Conservation (phyloP, 2,888 invertebrate genomes). For the Lobophora halterata region DNA sequence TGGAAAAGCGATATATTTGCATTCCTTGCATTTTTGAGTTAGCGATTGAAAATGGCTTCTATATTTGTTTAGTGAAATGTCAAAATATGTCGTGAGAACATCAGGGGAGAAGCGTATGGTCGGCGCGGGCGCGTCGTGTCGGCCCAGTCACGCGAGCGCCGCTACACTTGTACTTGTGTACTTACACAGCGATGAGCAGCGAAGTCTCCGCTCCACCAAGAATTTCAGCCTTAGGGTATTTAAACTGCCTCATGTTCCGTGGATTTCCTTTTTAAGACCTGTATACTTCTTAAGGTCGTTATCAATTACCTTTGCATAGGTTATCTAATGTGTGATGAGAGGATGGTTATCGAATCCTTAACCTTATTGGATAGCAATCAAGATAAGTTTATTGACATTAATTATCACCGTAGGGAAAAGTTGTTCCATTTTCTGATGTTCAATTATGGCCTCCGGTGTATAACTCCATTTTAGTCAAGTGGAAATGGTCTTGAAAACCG, state of each 20-base stretch:
- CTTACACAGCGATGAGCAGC: constrained; percentile 27
- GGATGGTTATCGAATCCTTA: not conserved
- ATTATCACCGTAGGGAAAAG: no score
- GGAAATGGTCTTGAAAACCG: constrained; percentile 11
- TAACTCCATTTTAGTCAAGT: constrained; percentile 16
- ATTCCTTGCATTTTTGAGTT: constrained; percentile 54
- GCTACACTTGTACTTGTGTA: constrained; percentile 52
- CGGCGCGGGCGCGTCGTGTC: constrained; percentile 57
- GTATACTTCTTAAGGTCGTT: constrained; percentile 3
- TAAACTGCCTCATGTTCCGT: constrained; percentile 40
- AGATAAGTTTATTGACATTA: not conserved
- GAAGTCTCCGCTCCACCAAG: constrained; percentile 40
- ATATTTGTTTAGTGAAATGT: constrained; percentile 76
- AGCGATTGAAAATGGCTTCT: constrained; percentile 71
- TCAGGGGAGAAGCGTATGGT: constrained; percentile 55
- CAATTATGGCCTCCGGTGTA: constrained; percentile 1
- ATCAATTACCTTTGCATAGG: constrained; percentile 8
- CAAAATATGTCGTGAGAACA: constrained; percentile 76
- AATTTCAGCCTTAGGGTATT: constrained; percentile 59
- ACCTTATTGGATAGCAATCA: not conserved
- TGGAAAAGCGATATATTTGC: constrained; percentile 50
- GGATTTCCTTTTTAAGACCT: constrained; percentile 22
- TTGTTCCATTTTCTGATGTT: not conserved
- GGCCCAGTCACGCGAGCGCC: constrained; percentile 65
- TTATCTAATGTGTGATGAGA: constrained; percentile 6